phyloP scores from a whole-genome alignment of 2,888 invertebrate species.

The Melieria omissa region DNA sequence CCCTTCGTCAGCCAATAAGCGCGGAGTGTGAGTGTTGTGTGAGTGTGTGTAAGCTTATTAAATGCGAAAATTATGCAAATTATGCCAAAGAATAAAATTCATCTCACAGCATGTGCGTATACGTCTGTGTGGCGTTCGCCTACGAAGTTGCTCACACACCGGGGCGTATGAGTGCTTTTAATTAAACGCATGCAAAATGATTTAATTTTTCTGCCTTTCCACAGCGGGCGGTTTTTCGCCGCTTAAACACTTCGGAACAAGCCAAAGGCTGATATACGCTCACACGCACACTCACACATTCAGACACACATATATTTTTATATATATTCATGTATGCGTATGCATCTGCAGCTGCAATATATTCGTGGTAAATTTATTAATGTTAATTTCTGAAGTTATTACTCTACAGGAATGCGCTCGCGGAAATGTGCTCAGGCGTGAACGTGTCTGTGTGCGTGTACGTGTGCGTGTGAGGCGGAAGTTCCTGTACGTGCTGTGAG shows the following conservation, averaged over 20 bases:
- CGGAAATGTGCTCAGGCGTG: no score
- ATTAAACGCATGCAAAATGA: conserved; percentile 1
- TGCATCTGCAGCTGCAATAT: no score
- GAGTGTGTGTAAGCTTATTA: conserved; percentile 43
- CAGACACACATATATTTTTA: background rate
- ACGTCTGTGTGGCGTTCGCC: background rate
- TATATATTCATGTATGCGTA: background rate
- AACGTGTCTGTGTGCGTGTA: no score
- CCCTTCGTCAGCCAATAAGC: no score
- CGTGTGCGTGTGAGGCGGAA: no score
- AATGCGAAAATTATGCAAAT: conserved; percentile 61
- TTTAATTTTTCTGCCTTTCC: background rate
- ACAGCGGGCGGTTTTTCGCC: no score
- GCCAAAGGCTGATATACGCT: background rate
- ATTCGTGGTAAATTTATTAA: no score
- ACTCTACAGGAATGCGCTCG: no score
- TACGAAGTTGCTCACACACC: background rate
- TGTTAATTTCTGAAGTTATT: no score
- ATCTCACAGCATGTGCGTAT: conserved; percentile 21
- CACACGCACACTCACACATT: background rate
- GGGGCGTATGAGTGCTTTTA: conserved; percentile 9
- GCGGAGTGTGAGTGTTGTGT: background rate
- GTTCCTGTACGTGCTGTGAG: no score
- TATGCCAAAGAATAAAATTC: conserved; percentile 56
- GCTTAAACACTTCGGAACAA: no score